Conservation (phyloP, 92 coral and sea anemone species). For the Epizoanthus fatuus region DNA sequence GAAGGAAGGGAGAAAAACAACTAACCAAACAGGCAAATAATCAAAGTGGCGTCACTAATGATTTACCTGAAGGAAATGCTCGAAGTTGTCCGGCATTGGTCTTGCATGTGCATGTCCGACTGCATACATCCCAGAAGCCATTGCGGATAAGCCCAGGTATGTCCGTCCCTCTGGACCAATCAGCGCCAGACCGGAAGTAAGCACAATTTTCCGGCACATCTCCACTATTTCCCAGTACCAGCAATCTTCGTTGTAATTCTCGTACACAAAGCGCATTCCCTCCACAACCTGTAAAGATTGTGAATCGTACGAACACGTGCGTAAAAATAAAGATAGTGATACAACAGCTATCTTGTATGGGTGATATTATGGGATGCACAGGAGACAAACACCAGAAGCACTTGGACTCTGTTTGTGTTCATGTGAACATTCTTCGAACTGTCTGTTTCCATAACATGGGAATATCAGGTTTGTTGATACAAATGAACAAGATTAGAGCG, state of each 20-base stretch:
- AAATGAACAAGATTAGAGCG: not conserved
- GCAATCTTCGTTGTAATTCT: conserved; percentile 76
- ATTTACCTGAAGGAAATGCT: conserved; percentile 40
- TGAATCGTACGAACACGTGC: not conserved
- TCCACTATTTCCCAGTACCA: conserved; percentile 92
- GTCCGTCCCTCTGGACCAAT: conserved; percentile 86
- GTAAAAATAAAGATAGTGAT: not conserved
- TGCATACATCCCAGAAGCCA: conserved; percentile 89
- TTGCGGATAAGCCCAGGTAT: conserved; percentile 81
- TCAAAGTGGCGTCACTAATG: not conserved
- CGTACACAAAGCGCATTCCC: conserved; percentile 85
- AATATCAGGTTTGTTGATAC: not conserved
- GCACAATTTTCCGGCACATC: conserved; percentile 72
- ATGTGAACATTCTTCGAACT: no score
- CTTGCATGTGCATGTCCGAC: conserved; percentile 82
- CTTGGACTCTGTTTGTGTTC: not conserved
- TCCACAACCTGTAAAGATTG: conserved; percentile 64
- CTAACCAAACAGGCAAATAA: no score
- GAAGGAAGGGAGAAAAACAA: no score
- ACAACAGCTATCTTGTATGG: not conserved
- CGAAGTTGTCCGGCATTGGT: conserved; percentile 82
- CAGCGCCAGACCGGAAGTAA: conserved; percentile 80
- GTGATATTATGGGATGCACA: not conserved
- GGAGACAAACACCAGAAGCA: not conserved
- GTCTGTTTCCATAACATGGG: no score